Evolutionary conservation across 2,797 vertebrate species (phyloP).

Genomic region (Pseudocheirus occidentalis): DNA sequence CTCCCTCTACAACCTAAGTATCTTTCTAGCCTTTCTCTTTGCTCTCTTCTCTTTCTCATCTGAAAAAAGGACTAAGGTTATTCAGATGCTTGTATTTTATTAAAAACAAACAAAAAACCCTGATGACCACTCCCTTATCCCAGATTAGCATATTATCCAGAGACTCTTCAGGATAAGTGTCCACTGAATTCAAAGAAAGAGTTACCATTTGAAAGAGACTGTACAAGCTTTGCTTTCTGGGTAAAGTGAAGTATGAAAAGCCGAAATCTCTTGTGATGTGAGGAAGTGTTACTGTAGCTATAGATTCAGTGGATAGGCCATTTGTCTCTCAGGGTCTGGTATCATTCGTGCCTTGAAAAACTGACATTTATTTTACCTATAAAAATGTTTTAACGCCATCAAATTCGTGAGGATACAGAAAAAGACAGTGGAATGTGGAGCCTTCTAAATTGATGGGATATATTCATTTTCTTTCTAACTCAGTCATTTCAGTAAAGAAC

Average conservation of each 20-base stretch:
- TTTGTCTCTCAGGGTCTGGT: slow-evolving; percentile 90
- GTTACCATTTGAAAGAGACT: slow-evolving; percentile 88
- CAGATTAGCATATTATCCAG: slow-evolving; percentile 84
- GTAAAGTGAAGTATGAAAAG: slow-evolving; percentile 87
- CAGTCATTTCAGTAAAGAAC: slow-evolving; percentile 65
- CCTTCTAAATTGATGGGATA: slow-evolving; percentile 67
- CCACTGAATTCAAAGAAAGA: slow-evolving; percentile 84
- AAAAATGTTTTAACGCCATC: slow-evolving; percentile 82
- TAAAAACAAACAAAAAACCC: slow-evolving; percentile 59
- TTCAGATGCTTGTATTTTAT: slow-evolving; percentile 83
- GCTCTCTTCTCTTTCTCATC: not conserved
- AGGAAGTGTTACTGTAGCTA: slow-evolving; percentile 80
- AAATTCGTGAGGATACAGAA: slow-evolving; percentile 58
- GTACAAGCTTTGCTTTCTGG: slow-evolving; percentile 85
- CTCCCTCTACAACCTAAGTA: slow-evolving; percentile 63
- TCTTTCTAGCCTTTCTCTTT: slow-evolving; percentile 18
- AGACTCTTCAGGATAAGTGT: slow-evolving; percentile 86
- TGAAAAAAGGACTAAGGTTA: slow-evolving; percentile 70
- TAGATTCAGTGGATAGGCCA: slow-evolving; percentile 85
- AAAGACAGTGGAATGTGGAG: slow-evolving; percentile 57
- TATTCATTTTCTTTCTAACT: slow-evolving; percentile 72
- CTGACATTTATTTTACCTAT: slow-evolving; percentile 97
- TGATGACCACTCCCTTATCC: slow-evolving; percentile 60
- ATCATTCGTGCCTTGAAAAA: slow-evolving; percentile 89
- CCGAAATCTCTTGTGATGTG: slow-evolving; percentile 86